phyloP scores from a whole-genome alignment of 2,113 vertebrate species.

The Hiodon tergisus region DNA sequence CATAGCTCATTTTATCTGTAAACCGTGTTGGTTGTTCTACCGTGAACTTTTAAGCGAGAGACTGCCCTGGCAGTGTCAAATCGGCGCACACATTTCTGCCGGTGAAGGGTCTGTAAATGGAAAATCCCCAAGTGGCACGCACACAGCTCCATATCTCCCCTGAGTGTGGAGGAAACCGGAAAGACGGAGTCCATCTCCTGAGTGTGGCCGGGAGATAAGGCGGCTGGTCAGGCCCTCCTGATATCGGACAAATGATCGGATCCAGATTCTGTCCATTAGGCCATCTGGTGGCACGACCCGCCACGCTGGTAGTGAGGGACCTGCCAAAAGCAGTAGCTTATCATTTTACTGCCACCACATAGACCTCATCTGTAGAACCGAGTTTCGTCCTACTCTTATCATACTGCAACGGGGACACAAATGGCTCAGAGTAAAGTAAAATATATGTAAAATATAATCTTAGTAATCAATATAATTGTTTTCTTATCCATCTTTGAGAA shows the following conservation, averaged over 20 bases:
- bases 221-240: slow-evolving; percentile 54
- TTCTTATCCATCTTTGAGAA: too few relatives aligned
- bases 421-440: not conserved
- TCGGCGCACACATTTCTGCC: not conserved
- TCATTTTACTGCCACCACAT: slow-evolving; percentile 36
- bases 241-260: slow-evolving; percentile 60
- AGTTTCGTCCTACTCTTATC: slow-evolving; percentile 26
- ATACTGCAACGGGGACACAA: slow-evolving; percentile 14
- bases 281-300: slow-evolving; percentile 50
- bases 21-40: too few relatives aligned
- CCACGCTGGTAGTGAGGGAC: slow-evolving; percentile 46
- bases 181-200: slow-evolving; percentile 34
- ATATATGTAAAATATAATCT: too few relatives aligned
- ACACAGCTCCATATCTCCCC: not conserved
- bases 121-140: not conserved
- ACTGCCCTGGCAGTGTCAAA: not conserved
- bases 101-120: not conserved
- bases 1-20: too few relatives aligned
- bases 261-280: slow-evolving; percentile 55
- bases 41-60: not conserved
- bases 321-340: slow-evolving; percentile 36
- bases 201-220: slow-evolving; percentile 65
- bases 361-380: slow-evolving; percentile 38
- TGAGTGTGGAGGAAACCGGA: not conserved
- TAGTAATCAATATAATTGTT: too few relatives aligned